These are phyloP conservation scores for Girardia tigrina DNA, from an alignment of 2,888 invertebrate species.

Conservation along the genomic window DNA sequence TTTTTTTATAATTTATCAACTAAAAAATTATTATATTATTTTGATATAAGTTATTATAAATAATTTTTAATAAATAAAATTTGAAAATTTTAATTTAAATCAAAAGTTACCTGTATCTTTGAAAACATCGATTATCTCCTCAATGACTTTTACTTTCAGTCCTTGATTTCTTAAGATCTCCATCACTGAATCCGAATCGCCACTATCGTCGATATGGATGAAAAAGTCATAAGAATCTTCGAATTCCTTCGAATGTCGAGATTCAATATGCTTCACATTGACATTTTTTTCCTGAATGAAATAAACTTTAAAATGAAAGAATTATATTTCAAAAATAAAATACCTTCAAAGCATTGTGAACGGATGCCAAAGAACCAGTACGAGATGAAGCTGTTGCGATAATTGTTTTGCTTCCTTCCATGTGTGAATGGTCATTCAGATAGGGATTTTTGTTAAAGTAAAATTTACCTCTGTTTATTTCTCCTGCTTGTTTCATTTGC, in stretches of 20 bases:
- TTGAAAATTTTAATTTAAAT: no score
- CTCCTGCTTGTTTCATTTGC: no score
- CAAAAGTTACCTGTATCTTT: constrained; percentile 28
- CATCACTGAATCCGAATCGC: constrained; percentile 60
- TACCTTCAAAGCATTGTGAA: constrained; percentile 73
- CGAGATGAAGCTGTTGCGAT: constrained; percentile 73
- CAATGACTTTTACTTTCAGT: constrained; percentile 71
- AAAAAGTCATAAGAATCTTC: constrained; percentile 74
- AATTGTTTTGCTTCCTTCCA: constrained; percentile 33
- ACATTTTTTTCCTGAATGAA: constrained; percentile 54
- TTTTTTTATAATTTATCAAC: no score
- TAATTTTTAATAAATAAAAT: no score
- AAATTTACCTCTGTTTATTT: no score
- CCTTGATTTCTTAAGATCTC: constrained; percentile 61
- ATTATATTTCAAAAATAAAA: no score
- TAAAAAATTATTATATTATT: no score
- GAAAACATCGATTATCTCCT: no score
- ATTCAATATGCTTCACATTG: constrained; percentile 81
- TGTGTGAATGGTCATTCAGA: no score
- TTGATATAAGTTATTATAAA: no score
- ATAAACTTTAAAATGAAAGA: no score
- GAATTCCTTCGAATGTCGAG: constrained; percentile 69
- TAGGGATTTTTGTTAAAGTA: no score
- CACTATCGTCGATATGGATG: constrained; percentile 70
- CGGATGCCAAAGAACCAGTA: constrained; percentile 73